Evolutionary conservation across 2,113 vertebrate genomes (phyloP).

Genomic region (Protomyctophum bolini): DNA sequence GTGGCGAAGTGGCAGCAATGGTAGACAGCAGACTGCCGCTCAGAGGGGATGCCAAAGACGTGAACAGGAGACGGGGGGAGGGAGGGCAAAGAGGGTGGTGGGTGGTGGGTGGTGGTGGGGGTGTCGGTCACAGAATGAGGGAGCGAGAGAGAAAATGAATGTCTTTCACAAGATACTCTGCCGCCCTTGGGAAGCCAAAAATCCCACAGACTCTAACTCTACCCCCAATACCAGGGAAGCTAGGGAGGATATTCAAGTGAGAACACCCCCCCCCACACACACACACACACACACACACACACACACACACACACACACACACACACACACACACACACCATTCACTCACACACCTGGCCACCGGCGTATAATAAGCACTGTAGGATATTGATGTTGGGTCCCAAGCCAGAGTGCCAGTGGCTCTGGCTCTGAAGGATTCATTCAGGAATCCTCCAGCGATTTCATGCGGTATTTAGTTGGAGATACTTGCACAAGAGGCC

Average conservation of each 20-base stretch:
- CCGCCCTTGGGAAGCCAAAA: conserved; percentile 41
- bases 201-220: no score
- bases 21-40: conserved; percentile 56
- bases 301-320: no score
- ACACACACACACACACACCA: no score
- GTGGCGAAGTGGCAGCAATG: conserved; percentile 63
- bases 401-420: conserved; percentile 60
- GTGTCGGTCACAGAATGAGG: conserved; percentile 49
- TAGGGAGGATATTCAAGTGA: conserved; percentile 70
- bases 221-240: conserved; percentile 31
- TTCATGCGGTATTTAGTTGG: conserved; percentile 55
- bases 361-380: conserved; percentile 48
- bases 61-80: conserved; percentile 69
- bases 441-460: conserved; percentile 53
- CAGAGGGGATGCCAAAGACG: conserved; percentile 69
- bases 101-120: conserved; percentile 52
- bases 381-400: conserved; percentile 60
- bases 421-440: conserved; percentile 33
- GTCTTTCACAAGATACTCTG: conserved; percentile 66
- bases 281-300: no score
- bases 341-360: conserved; percentile 74
- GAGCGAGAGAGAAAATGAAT: conserved; percentile 61
- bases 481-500: conserved; percentile 63
- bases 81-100: conserved; percentile 71
- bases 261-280: conserved; percentile 50